Evolutionary conservation across 2,113 vertebrate species (phyloP).

Genomic region (Mastomys coucha): DNA sequence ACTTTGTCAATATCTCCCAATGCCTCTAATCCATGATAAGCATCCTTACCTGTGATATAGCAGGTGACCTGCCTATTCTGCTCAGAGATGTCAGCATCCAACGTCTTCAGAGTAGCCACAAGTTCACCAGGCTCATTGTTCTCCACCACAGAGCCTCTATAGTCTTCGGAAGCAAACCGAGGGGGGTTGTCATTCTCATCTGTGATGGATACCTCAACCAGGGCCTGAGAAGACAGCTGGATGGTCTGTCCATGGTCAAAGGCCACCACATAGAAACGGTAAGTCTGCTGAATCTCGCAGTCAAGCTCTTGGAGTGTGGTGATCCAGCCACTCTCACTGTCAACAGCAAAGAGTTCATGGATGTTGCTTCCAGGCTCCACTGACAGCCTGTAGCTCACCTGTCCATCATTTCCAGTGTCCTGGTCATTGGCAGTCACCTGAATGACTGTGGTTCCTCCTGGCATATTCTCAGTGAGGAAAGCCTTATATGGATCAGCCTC

Average conservation of each 20-base stretch:
- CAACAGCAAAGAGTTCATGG: conserved; percentile 91
- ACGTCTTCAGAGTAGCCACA: conserved; percentile 91
- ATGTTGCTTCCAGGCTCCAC: conserved; percentile 85
- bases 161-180: conserved; percentile 91
- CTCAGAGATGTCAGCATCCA: conserved; percentile 93
- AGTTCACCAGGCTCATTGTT: conserved; percentile 91
- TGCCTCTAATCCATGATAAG: too few relatives aligned
- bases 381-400: conserved; percentile 94
- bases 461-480: conserved; percentile 96
- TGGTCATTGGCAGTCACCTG: conserved; percentile 97
- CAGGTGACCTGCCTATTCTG: conserved; percentile 94
- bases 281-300: conserved; percentile 90
- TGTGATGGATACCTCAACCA: conserved; percentile 94
- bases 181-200: conserved; percentile 98
- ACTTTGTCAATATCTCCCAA: neutral
- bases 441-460: conserved; percentile 95
- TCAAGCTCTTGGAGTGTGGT: conserved; percentile 91
- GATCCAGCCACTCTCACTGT: conserved; percentile 95
- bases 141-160: conserved; percentile 93
- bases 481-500: conserved; percentile 96
- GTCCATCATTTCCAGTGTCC: conserved; percentile 94
- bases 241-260: conserved; percentile 92
- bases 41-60: conserved; percentile 95
- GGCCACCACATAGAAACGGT: conserved; percentile 93
- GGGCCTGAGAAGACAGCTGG: conserved; percentile 93